Evolutionary conservation across 2,113 vertebrate species (phyloP).

Genomic region (Gasterosteus aculeatus): DNA sequence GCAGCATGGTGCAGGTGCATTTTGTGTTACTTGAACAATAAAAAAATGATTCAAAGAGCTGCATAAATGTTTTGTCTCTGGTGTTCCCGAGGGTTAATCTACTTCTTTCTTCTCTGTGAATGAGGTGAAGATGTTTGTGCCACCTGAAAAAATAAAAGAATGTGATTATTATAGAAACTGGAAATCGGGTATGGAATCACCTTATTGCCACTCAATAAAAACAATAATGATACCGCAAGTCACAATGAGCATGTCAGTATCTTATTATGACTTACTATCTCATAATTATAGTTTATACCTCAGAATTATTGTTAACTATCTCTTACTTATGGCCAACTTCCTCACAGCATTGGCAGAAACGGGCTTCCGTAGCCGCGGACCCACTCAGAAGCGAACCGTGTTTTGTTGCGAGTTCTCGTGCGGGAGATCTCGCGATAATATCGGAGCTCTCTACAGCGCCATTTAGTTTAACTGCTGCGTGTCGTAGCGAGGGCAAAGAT

Average conservation of each 20-base stretch:
- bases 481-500: not conserved
- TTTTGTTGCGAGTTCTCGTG: constrained; percentile 24
- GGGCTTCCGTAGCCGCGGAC: not conserved
- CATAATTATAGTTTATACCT: not conserved
- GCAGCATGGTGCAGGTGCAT: not conserved
- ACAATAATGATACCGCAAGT: not conserved
- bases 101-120: not conserved
- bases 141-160: not conserved
- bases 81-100: not conserved
- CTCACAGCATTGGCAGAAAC: not conserved
- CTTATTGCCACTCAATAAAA: not conserved
- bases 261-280: not conserved
- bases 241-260: no score
- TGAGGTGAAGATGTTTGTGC: not conserved
- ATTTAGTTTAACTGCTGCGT: constrained; percentile 8
- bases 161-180: not conserved
- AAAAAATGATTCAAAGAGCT: not conserved
- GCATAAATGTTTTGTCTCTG: not conserved
- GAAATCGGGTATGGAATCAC: not conserved
- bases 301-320: not conserved
- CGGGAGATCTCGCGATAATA: constrained; percentile 45
- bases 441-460: not conserved
- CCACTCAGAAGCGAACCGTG: not conserved
- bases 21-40: not conserved
- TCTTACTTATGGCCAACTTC: not conserved